Conservation (phyloP, 2,113 vertebrate species). For the Xyliphius kryptos region DNA sequence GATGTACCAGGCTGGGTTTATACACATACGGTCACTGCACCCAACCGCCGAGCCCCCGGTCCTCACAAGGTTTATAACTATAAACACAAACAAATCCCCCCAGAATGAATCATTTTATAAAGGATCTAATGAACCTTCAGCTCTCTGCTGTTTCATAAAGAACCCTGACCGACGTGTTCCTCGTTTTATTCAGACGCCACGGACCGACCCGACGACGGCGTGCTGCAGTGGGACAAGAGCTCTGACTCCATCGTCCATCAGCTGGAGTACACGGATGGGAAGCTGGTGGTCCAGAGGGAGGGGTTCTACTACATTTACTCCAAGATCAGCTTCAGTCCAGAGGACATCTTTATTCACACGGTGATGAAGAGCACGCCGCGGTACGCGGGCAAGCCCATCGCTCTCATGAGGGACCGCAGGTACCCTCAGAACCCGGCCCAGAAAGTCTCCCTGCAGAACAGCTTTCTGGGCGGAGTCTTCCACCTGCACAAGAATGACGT, state of each 20-base stretch:
- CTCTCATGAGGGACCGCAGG: slow-evolving; percentile 55
- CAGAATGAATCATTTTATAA: no score
- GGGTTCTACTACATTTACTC: slow-evolving; percentile 78
- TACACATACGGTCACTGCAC: no score
- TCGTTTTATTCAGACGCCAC: slow-evolving; percentile 37
- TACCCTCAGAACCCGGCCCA: not conserved
- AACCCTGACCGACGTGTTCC: no score
- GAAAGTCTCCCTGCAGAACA: slow-evolving; percentile 51
- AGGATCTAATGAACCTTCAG: no score
- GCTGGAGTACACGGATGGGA: slow-evolving; percentile 55
- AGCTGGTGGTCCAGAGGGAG: slow-evolving; percentile 53
- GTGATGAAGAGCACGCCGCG: slow-evolving; percentile 49
- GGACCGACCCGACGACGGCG: not conserved
- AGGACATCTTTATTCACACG: slow-evolving; percentile 45
- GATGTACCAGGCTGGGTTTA: no score
- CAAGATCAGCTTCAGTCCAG: slow-evolving; percentile 58
- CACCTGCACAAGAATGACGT: slow-evolving; percentile 57
- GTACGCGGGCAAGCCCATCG: slow-evolving; percentile 37
- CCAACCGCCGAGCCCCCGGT: no score
- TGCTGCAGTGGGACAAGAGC: slow-evolving; percentile 59
- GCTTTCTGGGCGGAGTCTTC: slow-evolving; percentile 71
- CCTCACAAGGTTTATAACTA: no score
- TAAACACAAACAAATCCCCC: no score
- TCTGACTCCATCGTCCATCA: slow-evolving; percentile 54
- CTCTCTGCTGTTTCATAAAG: no score